phyloP scores from a whole-genome alignment of 2,113 vertebrate species.

The Nycticorax nycticorax region DNA sequence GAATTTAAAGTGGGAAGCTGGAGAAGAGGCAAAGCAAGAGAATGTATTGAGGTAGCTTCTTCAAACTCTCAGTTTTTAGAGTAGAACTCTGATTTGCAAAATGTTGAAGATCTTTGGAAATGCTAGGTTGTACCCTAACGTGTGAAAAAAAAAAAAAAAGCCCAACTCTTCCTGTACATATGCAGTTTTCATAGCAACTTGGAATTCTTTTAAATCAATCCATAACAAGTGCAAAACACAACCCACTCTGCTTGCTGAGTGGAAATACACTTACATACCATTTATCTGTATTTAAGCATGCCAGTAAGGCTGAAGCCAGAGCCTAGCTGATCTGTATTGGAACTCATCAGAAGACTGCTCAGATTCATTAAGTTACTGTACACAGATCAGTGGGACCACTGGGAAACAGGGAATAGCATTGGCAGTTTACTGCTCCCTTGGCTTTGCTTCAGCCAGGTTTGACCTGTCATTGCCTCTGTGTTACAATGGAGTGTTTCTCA shows the following conservation, averaged over 20 bases:
- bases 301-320: neutral
- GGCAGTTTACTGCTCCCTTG: neutral
- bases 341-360: neutral
- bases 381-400: neutral
- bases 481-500: neutral
- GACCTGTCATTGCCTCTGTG: neutral
- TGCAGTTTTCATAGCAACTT: neutral
- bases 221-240: neutral
- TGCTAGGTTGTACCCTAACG: neutral
- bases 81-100: neutral
- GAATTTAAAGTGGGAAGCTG: neutral
- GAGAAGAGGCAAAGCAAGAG: neutral
- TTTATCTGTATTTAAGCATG: neutral
- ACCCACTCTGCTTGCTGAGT: neutral
- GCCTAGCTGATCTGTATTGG: neutral
- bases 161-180: neutral
- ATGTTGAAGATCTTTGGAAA: neutral
- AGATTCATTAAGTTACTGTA: neutral
- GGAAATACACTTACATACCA: neutral
- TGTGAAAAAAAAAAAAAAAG: neutral
- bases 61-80: neutral
- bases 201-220: neutral
- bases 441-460: neutral
- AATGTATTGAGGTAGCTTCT: neutral
- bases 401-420: neutral